Base-by-base conservation (phyloP, 53 echinoderm and acorn worm genomes). In the Holothuria scabra region DNA sequence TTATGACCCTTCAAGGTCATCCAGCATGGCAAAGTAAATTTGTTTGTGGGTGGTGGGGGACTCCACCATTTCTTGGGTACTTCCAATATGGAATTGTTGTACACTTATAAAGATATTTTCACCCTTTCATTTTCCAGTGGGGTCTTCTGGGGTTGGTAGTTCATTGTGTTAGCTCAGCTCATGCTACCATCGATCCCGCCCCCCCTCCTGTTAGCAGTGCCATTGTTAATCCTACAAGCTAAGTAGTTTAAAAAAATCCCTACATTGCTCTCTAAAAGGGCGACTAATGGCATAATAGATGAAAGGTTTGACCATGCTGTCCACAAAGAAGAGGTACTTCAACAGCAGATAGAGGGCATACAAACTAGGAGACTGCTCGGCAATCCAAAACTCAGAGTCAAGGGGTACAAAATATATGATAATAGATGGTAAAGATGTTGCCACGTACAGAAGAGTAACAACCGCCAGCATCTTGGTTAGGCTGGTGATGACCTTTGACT, bases 221-320 rank as follows among this genome's bases (percentile, higher is more conserved):
- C n/a, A 41, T 41, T 18, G 14, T 52, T 1, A 16, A 1, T 16
- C 14, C 52, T 32, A 78, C 57, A 78, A 21, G 29, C 78, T 10
- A 11, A 78, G 28, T 59, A 59, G 78, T 56, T 56, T 78, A 1
- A 56, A 12, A 21, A 57, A 78, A 58, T 78, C 78, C 58, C 78
- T 46, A 20, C 48, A 46, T 28, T 78, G 78, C 49, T 78, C 78
- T 30, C 78, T 56, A 56, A 78, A 78, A 4, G 78, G 19, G 28
- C 78, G 78, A 58, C 78, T 78, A 21, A 78, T 56, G 23, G 78
- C 78, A 52, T 78, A 78, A 56, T 78, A 78, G 57, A 78, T 58
- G 58, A 78, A 78, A 26, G 78, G 78, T 21, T 78, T 78, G 33
- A 57, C 29, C 25, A 78, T 30, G 59, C 78, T 78, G 56, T 18